phyloP scores from a whole-genome alignment of 2,797 vertebrate genomes.

The Gouania willdenowi region DNA sequence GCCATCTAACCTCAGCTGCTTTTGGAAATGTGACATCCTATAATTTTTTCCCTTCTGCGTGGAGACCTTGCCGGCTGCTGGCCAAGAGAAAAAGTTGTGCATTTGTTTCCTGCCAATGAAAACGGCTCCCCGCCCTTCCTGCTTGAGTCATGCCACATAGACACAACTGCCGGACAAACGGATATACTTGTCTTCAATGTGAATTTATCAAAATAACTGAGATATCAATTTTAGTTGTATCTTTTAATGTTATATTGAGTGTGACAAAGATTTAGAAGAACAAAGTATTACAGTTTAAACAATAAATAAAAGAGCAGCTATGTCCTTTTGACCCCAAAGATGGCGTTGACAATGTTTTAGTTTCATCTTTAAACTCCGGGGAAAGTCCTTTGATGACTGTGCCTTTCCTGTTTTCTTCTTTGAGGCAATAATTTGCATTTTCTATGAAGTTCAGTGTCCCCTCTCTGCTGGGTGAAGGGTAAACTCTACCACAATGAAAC shows the following conservation, averaged over 20 bases:
- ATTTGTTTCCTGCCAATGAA: slow-evolving; percentile 73
- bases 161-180: slow-evolving; percentile 26
- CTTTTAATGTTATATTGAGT: no score
- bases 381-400: slow-evolving; percentile 39
- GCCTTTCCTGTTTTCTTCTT: slow-evolving; percentile 58
- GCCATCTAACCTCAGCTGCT: slow-evolving; percentile 51
- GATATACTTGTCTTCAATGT: slow-evolving; percentile 9
- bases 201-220: slow-evolving; percentile 10
- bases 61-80: slow-evolving; percentile 33
- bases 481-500: slow-evolving; percentile 31
- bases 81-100: slow-evolving; percentile 65
- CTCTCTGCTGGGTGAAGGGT: slow-evolving; percentile 4
- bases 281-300: no score
- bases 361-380: slow-evolving; percentile 1
- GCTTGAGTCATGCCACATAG: slow-evolving; percentile 68
- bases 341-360: slow-evolving; percentile 7
- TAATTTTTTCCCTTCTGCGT: slow-evolving; percentile 48
- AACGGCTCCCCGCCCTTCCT: slow-evolving; percentile 71
- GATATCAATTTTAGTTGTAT: background rate
- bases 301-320: background rate
- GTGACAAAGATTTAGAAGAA: no score
- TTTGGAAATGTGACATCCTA: slow-evolving; percentile 55
- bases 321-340: slow-evolving; percentile 5
- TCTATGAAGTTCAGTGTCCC: slow-evolving; percentile 1
- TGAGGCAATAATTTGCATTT: slow-evolving; percentile 48